phyloP scores from a whole-genome alignment of 1,140 invertebrate genomes.

The Eriocheir sinensis region DNA sequence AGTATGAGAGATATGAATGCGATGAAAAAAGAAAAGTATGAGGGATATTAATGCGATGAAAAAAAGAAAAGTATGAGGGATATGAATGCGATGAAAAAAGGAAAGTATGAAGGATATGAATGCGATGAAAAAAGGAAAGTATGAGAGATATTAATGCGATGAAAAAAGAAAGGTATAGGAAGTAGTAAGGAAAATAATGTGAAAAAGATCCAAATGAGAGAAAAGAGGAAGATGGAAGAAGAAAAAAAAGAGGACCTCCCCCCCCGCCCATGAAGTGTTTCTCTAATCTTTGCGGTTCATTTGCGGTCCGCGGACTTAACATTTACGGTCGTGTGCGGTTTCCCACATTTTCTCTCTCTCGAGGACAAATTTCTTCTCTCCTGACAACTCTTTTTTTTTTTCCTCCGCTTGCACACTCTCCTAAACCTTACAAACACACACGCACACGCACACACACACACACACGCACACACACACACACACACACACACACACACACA shows the following conservation, averaged over 20 bases:
- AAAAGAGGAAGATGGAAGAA: neutral
- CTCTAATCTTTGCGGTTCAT: conserved; percentile 14
- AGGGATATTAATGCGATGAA: no score
- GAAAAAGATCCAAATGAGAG: neutral
- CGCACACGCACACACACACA: no score
- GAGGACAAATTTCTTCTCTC: no score
- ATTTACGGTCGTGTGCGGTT: neutral
- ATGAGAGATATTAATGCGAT: neutral
- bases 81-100: neutral
- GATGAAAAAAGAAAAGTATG: neutral
- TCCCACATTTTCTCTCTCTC: neutral
- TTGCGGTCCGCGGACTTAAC: neutral
- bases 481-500: no score
- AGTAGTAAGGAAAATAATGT: neutral
- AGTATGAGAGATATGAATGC: neutral
- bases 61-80: neutral
- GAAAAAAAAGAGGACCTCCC: neutral
- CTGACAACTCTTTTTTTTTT: no score
- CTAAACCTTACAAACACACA: no score
- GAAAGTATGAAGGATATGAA: neutral
- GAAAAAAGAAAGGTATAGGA: neutral
- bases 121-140: neutral
- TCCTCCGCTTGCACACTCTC: no score
- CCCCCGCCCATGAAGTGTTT: conserved; percentile 2
- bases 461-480: no score